These are phyloP conservation scores for Ceratotherium simum DNA, from an alignment of 2,113 vertebrate genomes.

Conservation along the genomic window DNA sequence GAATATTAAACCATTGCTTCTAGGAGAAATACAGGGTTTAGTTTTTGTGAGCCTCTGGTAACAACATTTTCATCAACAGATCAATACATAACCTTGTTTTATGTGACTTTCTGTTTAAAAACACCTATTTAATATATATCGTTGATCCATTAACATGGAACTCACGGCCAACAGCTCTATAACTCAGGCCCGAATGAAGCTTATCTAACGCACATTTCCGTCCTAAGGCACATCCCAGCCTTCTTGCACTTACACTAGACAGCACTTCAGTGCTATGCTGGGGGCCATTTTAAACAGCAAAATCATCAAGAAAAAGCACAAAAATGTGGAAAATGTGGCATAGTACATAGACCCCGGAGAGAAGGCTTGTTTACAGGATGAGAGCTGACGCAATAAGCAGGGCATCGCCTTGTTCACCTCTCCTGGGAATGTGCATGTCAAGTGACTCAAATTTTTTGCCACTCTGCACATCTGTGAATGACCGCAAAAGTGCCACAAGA, in stretches of 20 bases:
- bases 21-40: neutral
- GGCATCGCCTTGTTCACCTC: neutral
- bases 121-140: neutral
- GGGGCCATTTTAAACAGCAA: neutral
- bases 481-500: rapidly evolving
- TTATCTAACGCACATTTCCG: neutral
- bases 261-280: neutral
- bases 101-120: neutral
- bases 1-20: neutral
- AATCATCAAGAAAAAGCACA: neutral
- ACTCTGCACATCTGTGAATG: neutral
- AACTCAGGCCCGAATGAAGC: neutral
- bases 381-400: neutral
- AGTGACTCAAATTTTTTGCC: neutral
- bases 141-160: neutral
- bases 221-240: neutral
- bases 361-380: neutral
- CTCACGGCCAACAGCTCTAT: neutral
- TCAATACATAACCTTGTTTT: neutral
- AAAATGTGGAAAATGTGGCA: neutral
- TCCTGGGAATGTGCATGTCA: neutral
- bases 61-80: neutral
- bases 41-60: neutral
- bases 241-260: neutral
- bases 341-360: neutral